These are phyloP conservation scores for Himalopsyche phryganea DNA, from an alignment of 1,140 invertebrate species.

Conservation along the genomic window DNA sequence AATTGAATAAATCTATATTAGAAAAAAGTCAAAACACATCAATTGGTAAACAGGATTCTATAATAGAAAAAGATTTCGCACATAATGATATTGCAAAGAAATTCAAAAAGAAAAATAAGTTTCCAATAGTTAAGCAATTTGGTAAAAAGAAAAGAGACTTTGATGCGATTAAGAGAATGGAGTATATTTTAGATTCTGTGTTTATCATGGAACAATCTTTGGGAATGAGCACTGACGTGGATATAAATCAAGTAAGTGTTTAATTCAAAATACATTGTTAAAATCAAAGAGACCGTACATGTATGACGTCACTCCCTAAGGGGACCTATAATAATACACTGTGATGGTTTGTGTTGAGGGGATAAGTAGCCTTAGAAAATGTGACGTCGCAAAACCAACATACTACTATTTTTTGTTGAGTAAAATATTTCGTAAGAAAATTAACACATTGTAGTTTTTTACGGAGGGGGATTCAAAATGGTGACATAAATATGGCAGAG, in stretches of 20 bases:
- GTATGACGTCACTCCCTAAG: no score
- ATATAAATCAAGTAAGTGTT: constrained; percentile 45
- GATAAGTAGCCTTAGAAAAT: neutral
- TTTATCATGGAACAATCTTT: constrained; percentile 42
- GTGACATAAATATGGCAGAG: no score
- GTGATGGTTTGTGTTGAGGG: neutral
- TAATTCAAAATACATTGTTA: no score
- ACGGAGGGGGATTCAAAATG: no score
- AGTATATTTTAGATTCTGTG: constrained; percentile 41
- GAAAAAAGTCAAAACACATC: neutral
- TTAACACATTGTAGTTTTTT: no score
- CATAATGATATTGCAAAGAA: constrained; percentile 9
- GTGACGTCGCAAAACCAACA: no score
- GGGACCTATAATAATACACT: constrained; percentile 1
- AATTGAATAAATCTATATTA: no score
- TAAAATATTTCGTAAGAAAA: no score
- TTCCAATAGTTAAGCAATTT: constrained; percentile 40
- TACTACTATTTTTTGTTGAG: no score
- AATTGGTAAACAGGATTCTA: constrained; percentile 1
- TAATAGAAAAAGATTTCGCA: constrained; percentile 9
- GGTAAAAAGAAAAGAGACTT: constrained; percentile 50
- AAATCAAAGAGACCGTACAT: no score
- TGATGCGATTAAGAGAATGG: constrained; percentile 44
- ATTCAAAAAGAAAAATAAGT: constrained; percentile 20
- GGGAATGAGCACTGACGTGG: constrained; percentile 48